Evolutionary conservation across 2,797 vertebrate species (phyloP).

Genomic region (Lindbergichthys nudifrons): DNA sequence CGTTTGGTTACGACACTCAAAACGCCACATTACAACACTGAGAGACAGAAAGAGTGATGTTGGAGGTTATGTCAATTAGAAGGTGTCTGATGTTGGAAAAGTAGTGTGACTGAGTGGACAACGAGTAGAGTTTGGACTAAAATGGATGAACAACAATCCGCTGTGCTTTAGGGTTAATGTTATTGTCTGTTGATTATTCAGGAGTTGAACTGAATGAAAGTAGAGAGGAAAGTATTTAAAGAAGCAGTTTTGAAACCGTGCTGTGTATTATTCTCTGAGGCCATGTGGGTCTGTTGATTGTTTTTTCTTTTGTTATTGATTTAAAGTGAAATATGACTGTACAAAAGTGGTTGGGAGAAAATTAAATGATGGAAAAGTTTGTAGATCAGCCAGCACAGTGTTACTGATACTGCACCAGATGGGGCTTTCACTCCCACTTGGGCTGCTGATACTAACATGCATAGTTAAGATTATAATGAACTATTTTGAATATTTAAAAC

Average conservation of each 20-base stretch:
- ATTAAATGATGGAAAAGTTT: not conserved
- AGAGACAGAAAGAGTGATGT: slow-evolving; percentile 16
- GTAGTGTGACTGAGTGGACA: slow-evolving; percentile 29
- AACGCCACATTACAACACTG: slow-evolving; percentile 20
- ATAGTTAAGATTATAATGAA: not conserved
- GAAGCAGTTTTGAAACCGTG: not conserved
- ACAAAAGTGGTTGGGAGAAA: not conserved
- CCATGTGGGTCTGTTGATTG: not conserved
- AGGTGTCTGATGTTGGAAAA: slow-evolving; percentile 45
- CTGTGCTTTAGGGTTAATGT: slow-evolving; percentile 4
- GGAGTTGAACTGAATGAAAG: slow-evolving; percentile 12
- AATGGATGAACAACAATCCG: slow-evolving; percentile 19
- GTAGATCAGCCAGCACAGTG: not conserved
- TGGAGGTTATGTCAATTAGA: slow-evolving; percentile 38
- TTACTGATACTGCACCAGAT: not conserved
- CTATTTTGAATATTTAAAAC: slow-evolving; percentile 4
- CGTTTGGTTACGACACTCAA: slow-evolving; percentile 37
- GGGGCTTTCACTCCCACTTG: not conserved
- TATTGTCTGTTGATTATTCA: slow-evolving; percentile 11
- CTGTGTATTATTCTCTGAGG: not conserved
- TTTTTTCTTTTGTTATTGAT: slow-evolving; percentile 1
- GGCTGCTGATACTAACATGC: not conserved
- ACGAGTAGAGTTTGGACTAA: slow-evolving; percentile 10
- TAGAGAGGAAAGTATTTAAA: slow-evolving; percentile 1
- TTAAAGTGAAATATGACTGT: not conserved